Evolutionary conservation across 1,140 invertebrate genomes (phyloP).

Genomic region (Pseudomyrmex cubaensis): DNA sequence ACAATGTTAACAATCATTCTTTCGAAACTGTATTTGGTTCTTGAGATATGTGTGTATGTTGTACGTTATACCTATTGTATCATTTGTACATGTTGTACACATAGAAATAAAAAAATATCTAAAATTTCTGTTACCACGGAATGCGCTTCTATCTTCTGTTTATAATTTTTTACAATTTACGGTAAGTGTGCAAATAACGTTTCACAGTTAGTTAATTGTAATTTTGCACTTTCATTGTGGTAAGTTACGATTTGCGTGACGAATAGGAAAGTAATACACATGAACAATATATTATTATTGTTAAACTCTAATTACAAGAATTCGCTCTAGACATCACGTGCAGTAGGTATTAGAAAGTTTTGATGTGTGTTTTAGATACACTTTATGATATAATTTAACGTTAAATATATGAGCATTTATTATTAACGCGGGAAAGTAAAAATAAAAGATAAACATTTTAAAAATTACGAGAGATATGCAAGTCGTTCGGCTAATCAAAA

Average conservation of each 20-base stretch:
- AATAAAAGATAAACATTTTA: too few relatives aligned
- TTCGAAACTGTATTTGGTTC: too few relatives aligned
- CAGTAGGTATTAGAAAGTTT: constrained; percentile 38
- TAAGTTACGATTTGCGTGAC: constrained; percentile 23
- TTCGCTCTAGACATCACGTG: neutral
- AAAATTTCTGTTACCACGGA: neutral
- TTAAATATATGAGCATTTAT: neutral
- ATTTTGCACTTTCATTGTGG: constrained; percentile 27
- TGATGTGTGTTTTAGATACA: constrained; percentile 42
- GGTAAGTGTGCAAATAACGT: neutral
- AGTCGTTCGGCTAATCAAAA: too few relatives aligned
- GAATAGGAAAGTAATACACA: constrained; percentile 14
- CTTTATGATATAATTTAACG: constrained; percentile 28
- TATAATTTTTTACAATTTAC: neutral
- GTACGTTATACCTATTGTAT: constrained; percentile 12
- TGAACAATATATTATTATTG: constrained; percentile 21
- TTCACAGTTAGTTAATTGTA: constrained; percentile 20
- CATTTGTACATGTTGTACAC: constrained; percentile 19
- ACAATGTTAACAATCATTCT: too few relatives aligned
- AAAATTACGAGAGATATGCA: too few relatives aligned
- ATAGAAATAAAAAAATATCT: constrained; percentile 28
- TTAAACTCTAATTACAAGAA: constrained; percentile 31
- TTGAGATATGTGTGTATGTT: neutral
- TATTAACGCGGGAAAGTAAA: too few relatives aligned
- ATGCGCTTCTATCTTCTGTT: neutral